phyloP scores from a whole-genome alignment of 1,140 invertebrate species.

The Bombus haemorrhoidalis region DNA sequence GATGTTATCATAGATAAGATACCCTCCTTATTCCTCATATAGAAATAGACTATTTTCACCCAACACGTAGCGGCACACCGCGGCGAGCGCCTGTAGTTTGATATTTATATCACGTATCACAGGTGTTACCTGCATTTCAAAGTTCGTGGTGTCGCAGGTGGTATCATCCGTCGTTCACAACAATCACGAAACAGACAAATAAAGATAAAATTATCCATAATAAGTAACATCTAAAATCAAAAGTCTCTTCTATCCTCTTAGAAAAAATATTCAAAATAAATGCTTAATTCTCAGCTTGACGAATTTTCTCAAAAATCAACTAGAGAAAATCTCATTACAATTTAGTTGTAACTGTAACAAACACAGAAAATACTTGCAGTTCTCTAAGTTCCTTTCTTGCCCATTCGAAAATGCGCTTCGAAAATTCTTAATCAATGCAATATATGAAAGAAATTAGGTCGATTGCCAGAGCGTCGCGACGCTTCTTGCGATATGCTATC shows the following conservation, averaged over 20 bases:
- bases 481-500: neutral
- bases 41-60: neutral
- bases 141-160: neutral
- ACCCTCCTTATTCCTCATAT: neutral
- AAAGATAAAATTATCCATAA: neutral
- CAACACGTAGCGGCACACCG: conserved; percentile 11
- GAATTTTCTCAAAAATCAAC: too few species aligned
- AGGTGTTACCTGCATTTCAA: conserved; percentile 6
- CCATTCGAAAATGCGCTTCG: too few species aligned
- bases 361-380: too few species aligned
- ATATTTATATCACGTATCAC: neutral
- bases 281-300: neutral
- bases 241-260: neutral
- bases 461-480: neutral
- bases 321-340: too few species aligned
- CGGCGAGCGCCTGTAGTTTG: neutral
- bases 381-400: neutral
- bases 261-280: neutral
- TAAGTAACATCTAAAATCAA: neutral
- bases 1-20: neutral
- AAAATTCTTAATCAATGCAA: neutral
- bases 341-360: neutral
- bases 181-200: too few species aligned
- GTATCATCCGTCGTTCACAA: neutral
- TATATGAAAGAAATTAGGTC: neutral